Base-by-base conservation (phyloP, 1,140 invertebrate species). In the Sinonovacula constricta region DNA sequence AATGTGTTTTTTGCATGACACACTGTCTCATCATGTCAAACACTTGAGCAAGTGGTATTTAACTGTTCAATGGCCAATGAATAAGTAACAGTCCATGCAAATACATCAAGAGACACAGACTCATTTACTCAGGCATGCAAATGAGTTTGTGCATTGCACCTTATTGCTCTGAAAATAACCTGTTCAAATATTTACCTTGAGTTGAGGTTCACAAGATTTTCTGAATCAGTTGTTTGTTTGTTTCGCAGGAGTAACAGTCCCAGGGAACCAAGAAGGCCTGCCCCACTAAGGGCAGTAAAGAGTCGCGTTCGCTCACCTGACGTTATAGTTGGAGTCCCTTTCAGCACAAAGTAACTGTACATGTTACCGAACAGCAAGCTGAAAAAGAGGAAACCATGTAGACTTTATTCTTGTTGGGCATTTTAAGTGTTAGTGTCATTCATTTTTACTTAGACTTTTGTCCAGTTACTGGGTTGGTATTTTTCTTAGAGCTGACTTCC, bases 341-440 rank as follows among this genome's bases (percentile, higher is more conserved):
- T 94, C 90, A 99, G 97, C 88, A 95, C 94, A 87, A 97, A 96
- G 90, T 94, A 98, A 12, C 98, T 97, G 91, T 98, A 98, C 10
- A 97, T 92, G 88, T 99, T 99, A 59, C 98, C 97, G 84, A 96
- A 94, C 87, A 99, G 95, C 91, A 98, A 94, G 86, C 97, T 96
- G 93, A 81, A 94, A 94, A 71, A 84, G 10, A 45, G 18, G 18
- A 45, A 10, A 45, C 39, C n/a, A n/a, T n/a, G n/a, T n/a, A n/a
- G n/a, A n/a, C n/a, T n/a, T n/a, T n/a, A n/a, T n/a, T n/a, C n/a
- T n/a, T n/a, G n/a, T n/a, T n/a, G n/a, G n/a, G n/a, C n/a, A n/a
- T n/a, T n/a, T n/a, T n/a, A n/a, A n/a, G n/a, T n/a, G n/a, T n/a
- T n/a, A n/a, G n/a, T n/a, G n/a, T n/a, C n/a, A n/a, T n/a, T n/a